phyloP scores from a whole-genome alignment of 2,113 vertebrate species.

The Oophaga pumilio region DNA sequence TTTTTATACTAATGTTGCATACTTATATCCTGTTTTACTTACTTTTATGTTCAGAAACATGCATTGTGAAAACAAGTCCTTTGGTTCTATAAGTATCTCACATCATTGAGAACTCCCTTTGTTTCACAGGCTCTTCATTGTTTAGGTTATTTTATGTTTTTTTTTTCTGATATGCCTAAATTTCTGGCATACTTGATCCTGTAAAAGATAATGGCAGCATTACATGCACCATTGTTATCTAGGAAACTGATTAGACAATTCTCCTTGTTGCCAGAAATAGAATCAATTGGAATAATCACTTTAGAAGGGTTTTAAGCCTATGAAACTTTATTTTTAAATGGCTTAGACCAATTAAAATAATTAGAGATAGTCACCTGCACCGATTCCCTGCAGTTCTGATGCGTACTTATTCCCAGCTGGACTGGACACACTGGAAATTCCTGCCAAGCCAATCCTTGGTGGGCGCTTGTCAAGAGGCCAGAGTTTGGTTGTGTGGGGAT shows the following conservation, averaged over 20 bases:
- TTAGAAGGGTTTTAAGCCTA: not conserved
- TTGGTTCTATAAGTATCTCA: slow-evolving; percentile 34
- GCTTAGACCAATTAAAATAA: no score
- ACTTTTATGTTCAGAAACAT: slow-evolving; percentile 45
- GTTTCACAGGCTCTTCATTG: not conserved
- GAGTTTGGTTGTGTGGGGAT: no score
- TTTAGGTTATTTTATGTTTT: not conserved
- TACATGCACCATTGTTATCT: not conserved
- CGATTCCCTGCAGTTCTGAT: no score
- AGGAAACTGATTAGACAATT: not conserved
- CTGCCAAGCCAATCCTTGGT: no score
- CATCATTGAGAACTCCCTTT: not conserved
- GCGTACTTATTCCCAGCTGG: no score
- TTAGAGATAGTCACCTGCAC: no score
- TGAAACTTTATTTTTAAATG: not conserved
- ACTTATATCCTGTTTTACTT: slow-evolving; percentile 52
- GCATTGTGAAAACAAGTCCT: slow-evolving; percentile 24
- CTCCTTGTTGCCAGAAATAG: not conserved
- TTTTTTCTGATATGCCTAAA: not conserved
- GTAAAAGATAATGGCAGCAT: not conserved
- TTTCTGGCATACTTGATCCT: not conserved
- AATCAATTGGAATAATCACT: not conserved
- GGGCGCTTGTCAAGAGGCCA: no score
- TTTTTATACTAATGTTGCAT: slow-evolving; percentile 37
- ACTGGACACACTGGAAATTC: no score